Evolutionary conservation across 2,797 vertebrate species (phyloP).

Genomic region (Mus minutoides): DNA sequence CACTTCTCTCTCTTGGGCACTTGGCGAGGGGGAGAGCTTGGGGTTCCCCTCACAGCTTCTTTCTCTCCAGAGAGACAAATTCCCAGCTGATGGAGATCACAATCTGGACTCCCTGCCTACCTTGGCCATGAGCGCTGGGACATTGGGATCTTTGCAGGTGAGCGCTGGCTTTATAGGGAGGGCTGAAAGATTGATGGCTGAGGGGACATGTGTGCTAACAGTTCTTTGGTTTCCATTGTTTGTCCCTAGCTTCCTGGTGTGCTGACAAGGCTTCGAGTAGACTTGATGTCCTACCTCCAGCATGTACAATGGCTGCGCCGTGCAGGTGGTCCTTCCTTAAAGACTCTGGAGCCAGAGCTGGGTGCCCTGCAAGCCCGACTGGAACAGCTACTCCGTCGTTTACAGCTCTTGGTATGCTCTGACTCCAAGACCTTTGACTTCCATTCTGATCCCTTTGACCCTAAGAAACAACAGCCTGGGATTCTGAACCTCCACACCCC

Average conservation of each 20-base stretch:
- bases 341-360: conserved; percentile 75
- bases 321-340: conserved; percentile 68
- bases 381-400: conserved; percentile 74
- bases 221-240: not conserved
- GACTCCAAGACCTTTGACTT: no score
- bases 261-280: conserved; percentile 65
- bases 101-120: conserved; percentile 77
- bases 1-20: not conserved
- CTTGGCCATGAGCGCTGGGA: conserved; percentile 78
- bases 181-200: accelerated
- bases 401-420: conserved; percentile 77
- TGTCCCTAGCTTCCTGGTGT: conserved; percentile 63
- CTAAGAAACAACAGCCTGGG: not conserved
- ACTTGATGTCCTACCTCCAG: conserved; percentile 73
- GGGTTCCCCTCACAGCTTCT: not conserved
- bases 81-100: conserved; percentile 80
- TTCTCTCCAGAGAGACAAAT: conserved; percentile 71
- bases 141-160: conserved; percentile 78
- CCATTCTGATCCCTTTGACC: no score
- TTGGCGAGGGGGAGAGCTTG: not conserved
- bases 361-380: conserved; percentile 73
- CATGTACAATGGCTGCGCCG: conserved; percentile 83
- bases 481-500: not conserved
- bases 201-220: accelerated
- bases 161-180: not conserved